Evolutionary conservation across 2,113 vertebrate species (phyloP), one percentile per base, ranked within the genome.

Genomic region (Paradoxurus hermaphroditus): DNA sequence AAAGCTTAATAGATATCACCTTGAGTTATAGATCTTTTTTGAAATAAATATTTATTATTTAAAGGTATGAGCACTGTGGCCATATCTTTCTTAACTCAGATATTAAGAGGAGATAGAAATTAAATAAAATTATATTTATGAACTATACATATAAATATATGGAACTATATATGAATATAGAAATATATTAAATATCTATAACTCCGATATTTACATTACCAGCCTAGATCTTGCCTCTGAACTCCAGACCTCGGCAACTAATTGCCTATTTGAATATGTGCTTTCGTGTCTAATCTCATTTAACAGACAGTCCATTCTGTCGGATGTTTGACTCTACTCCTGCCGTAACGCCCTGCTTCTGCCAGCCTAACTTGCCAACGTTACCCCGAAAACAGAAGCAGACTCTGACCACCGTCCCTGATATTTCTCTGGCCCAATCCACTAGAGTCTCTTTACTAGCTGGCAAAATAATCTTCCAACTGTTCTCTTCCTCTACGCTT

Each of bases 281-380:
- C 34, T 68, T 27, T 25, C 2, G 0, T 1, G 2, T 25, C 39
- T 18, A 44, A 2, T 68, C 46, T 67, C 34, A 67, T 8, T 53
- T 13, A 19, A 41, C 1, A 31, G 8, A 27, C 8, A 2, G 5
- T 27, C 39, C n/a, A 4, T 73, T 46, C 27, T 19, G 12, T 21
- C 14, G 23, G 25, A n/a, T 46, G 25, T 27, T 16, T 16, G 11
- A 23, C 44, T 23, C 31, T 46, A 0, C 11, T 8, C 31, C 14
- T 62, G 82, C 39, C 19, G 67, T 31, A 36, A 11, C 0, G 59
- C 51, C 36, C 3, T 18, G 7, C 16, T 53, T 63, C 65, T 15
- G 7, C 29, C 39, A 44, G 1, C 4, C n/a, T 2, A 18, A 34
- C 44, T 27, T 34, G 11, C 6, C 21, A 9, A 1, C 6, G 8